Conservation (phyloP, 2,113 vertebrate genomes). For the Psilopsiagon aurifrons region DNA sequence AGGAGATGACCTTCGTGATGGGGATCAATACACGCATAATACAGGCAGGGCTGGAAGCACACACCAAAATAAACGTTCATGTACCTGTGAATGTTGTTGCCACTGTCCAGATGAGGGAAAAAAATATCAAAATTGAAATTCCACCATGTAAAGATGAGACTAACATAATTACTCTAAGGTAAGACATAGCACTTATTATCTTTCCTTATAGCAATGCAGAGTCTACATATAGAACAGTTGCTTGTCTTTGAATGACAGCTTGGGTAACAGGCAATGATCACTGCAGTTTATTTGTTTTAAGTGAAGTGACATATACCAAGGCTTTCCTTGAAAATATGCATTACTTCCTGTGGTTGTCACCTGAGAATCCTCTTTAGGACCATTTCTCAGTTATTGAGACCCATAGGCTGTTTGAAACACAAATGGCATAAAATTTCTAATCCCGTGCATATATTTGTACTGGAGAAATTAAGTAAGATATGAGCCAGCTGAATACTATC, state of each 20-base stretch:
- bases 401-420: background rate
- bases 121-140: conserved; percentile 59
- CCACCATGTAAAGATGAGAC: conserved; percentile 55
- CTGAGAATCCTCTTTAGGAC: background rate
- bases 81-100: conserved; percentile 43
- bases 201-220: background rate
- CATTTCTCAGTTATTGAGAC: background rate
- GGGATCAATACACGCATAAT: conserved; percentile 62
- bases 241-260: background rate
- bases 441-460: background rate
- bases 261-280: background rate
- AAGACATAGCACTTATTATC: background rate
- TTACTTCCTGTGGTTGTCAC: background rate
- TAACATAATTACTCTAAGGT: conserved; percentile 47
- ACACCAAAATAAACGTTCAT: background rate
- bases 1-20: conserved; percentile 49
- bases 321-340: background rate
- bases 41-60: conserved; percentile 48
- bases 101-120: conserved; percentile 41
- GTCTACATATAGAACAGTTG: background rate
- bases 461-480: background rate
- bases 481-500: conserved; percentile 7
- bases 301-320: background rate
- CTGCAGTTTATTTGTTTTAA: background rate
- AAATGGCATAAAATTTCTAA: background rate